phyloP scores from a whole-genome alignment of 2,113 vertebrate species.

The Centropus bengalensis region DNA sequence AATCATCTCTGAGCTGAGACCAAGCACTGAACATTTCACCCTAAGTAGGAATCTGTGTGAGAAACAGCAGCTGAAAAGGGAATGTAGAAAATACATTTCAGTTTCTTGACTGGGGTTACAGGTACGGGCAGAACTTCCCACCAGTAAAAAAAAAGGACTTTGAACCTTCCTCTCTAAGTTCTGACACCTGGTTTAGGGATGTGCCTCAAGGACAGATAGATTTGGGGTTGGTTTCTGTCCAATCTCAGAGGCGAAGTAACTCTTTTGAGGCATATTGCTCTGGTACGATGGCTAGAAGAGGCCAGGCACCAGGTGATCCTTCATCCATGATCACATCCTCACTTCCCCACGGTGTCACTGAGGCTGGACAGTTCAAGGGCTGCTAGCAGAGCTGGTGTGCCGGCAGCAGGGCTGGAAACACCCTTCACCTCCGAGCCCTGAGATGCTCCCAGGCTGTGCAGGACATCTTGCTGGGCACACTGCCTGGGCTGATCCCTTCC shows the following conservation, averaged over 20 bases:
- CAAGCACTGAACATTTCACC: slow-evolving; percentile 65
- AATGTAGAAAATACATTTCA: slow-evolving; percentile 6
- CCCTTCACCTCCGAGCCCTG: background rate
- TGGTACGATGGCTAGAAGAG: accelerated
- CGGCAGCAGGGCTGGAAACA: background rate
- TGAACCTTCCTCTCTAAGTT: background rate
- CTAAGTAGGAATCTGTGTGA: slow-evolving; percentile 46
- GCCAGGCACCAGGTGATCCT: background rate
- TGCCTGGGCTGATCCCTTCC: background rate
- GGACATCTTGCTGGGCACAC: background rate
- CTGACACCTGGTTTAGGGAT: background rate
- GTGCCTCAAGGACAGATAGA: background rate
- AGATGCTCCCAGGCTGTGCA: background rate
- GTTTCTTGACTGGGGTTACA: background rate
- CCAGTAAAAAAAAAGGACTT: background rate
- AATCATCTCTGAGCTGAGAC: slow-evolving; percentile 70
- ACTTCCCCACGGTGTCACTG: background rate
- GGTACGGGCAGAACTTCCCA: background rate
- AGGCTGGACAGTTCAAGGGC: background rate
- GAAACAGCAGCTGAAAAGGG: slow-evolving; percentile 41
- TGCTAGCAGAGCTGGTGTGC: background rate
- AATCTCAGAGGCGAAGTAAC: background rate
- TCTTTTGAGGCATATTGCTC: background rate
- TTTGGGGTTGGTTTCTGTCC: background rate
- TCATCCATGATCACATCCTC: accelerated